A percentile compares a stretch with the other conserved stretches of the same genome.
These are phyloP conservation scores for Danaus melanippus DNA, from an alignment of 1,140 invertebrate species.

Conservation along the genomic window DNA sequence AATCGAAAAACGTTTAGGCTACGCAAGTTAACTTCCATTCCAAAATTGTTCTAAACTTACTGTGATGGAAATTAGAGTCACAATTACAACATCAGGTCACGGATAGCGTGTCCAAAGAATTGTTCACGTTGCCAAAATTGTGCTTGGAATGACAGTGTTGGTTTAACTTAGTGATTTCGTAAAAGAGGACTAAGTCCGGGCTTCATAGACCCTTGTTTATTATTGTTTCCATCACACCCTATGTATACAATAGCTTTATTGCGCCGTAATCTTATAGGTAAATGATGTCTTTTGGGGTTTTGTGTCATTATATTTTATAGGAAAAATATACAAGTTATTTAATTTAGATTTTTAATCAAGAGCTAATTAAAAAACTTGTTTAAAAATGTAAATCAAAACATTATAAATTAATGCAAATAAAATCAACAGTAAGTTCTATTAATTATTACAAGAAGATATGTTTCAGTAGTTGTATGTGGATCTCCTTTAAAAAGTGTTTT, in stretches of 20 bases:
- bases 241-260: background rate
- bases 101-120: constrained; percentile 21
- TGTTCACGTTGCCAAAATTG: constrained; percentile 32
- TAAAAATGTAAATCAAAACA: no score
- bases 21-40: background rate
- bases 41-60: constrained; percentile 10
- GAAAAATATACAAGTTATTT: no score
- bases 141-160: constrained; percentile 32
- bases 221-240: constrained; percentile 23
- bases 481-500: constrained; percentile 2
- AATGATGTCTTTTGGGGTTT: constrained; percentile 1
- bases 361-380: no score
- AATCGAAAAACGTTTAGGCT: constrained; percentile 7
- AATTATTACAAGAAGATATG: no score
- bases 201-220: constrained; percentile 29
- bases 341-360: no score
- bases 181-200: constrained; percentile 31
- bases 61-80: constrained; percentile 10
- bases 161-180: constrained; percentile 45
- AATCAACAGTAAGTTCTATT: no score
- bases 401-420: no score
- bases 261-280: background rate
- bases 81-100: constrained; percentile 14
- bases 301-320: no score
- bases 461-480: no score